Conservation (phyloP, 2,888 invertebrate species). For the Mimachlamys varia region DNA sequence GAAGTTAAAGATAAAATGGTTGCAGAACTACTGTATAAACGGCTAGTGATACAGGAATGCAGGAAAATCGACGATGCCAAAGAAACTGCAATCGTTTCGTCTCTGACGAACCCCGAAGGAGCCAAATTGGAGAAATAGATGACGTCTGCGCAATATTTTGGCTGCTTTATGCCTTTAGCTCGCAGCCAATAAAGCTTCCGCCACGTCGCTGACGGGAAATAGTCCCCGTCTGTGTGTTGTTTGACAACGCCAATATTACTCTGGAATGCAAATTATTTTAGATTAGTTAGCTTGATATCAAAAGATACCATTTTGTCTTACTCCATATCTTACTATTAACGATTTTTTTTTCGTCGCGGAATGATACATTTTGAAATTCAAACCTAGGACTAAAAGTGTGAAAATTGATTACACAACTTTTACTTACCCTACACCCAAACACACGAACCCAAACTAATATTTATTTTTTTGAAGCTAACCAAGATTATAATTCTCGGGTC, state of each 20-base stretch:
- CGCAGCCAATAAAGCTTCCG: constrained; percentile 25
- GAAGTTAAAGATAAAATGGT: background rate
- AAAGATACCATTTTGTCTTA: background rate
- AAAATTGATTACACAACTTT: background rate
- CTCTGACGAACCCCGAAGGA: background rate
- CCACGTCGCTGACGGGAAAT: constrained; percentile 29
- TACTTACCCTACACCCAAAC: background rate
- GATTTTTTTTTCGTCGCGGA: background rate
- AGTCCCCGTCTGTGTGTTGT: background rate
- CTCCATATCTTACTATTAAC: background rate
- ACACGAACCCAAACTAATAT: background rate
- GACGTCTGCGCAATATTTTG: constrained; percentile 8
- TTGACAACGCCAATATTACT: constrained; percentile 27
- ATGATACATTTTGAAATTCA: background rate
- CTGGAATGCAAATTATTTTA: background rate
- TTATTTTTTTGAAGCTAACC: background rate
- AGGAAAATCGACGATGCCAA: background rate
- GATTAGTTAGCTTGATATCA: background rate
- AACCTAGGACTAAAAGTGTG: background rate
- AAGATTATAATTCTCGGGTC: background rate
- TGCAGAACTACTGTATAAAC: background rate
- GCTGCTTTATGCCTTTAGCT: background rate
- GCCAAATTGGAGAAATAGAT: background rate
- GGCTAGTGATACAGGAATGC: background rate
- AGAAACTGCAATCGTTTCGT: background rate